Evolutionary conservation across 2,797 vertebrate species (phyloP).

Genomic region (Myripristis murdjan): DNA sequence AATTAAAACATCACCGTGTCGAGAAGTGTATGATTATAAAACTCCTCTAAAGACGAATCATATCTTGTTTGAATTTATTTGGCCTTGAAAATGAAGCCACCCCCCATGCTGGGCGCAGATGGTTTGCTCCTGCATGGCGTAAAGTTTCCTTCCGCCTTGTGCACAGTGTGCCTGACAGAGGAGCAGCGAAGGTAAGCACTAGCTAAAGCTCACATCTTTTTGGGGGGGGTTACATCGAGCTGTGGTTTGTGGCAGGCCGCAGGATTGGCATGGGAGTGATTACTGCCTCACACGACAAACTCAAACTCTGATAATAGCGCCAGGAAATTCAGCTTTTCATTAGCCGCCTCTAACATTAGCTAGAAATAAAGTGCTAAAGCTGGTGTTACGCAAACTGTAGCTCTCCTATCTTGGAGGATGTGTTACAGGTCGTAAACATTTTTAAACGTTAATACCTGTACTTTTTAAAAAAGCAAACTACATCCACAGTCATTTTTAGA

Average conservation of each 20-base stretch:
- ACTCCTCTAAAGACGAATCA: neutral
- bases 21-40: accelerated
- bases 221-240: neutral
- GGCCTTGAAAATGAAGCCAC: neutral
- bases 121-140: conserved; percentile 71
- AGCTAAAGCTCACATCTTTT: neutral
- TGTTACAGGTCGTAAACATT: neutral
- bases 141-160: conserved; percentile 77
- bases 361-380: neutral
- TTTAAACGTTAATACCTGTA: neutral
- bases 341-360: conserved; percentile 4
- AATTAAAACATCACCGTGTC: accelerated
- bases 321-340: neutral
- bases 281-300: neutral
- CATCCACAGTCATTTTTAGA: accelerated
- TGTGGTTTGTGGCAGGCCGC: conserved; percentile 26
- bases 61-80: accelerated
- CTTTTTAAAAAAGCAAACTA: accelerated
- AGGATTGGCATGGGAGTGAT: neutral
- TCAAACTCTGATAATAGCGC: accelerated
- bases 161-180: conserved; percentile 53
- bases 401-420: neutral
- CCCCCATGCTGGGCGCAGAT: conserved; percentile 41
- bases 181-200: conserved; percentile 60
- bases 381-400: conserved; percentile 54